Percentiles rank a stretch among this genome's conserved stretches.
Conservation (phyloP, 2,888 invertebrate genomes). For the Catocala fraxini region DNA sequence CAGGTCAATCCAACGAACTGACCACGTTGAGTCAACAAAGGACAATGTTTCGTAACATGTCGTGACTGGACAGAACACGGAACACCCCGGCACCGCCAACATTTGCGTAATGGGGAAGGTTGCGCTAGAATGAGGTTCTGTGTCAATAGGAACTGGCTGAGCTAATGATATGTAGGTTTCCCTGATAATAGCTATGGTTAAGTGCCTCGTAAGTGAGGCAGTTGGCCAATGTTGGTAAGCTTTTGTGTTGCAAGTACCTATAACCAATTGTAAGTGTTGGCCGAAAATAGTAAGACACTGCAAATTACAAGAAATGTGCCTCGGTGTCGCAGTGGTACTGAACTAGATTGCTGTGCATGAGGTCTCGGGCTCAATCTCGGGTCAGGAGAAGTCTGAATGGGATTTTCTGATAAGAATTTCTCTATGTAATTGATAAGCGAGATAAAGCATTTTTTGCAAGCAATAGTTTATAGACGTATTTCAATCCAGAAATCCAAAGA, state of each 20-base stretch:
- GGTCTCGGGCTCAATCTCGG: too few species aligned
- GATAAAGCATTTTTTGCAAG: too few species aligned
- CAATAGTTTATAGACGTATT: too few species aligned
- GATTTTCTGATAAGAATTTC: too few species aligned
- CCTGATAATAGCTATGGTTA: slow-evolving; percentile 3
- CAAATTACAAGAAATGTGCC: too few species aligned
- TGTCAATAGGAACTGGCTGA: slow-evolving; percentile 13
- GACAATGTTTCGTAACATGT: slow-evolving; percentile 41
- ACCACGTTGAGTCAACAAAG: slow-evolving; percentile 25
- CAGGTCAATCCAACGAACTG: slow-evolving; percentile 8
- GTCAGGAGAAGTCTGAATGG: too few species aligned
- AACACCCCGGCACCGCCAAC: slow-evolving; percentile 30
- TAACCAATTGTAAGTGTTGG: background rate
- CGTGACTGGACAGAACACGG: slow-evolving; percentile 51
- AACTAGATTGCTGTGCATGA: too few species aligned
- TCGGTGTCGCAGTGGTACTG: too few species aligned
- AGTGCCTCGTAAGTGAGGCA: background rate
- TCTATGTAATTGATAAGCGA: too few species aligned
- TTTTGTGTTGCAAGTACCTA: too few species aligned
- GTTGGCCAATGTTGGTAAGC: slow-evolving; percentile 5
- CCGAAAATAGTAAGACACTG: too few species aligned
- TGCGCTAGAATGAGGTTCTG: slow-evolving; percentile 22
- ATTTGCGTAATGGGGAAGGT: slow-evolving; percentile 45
- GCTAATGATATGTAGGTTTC: slow-evolving; percentile 10
- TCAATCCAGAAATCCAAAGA: too few species aligned